phyloP scores from a whole-genome alignment of 2,888 invertebrate species.

The Caenorhabditis macrosperma region DNA sequence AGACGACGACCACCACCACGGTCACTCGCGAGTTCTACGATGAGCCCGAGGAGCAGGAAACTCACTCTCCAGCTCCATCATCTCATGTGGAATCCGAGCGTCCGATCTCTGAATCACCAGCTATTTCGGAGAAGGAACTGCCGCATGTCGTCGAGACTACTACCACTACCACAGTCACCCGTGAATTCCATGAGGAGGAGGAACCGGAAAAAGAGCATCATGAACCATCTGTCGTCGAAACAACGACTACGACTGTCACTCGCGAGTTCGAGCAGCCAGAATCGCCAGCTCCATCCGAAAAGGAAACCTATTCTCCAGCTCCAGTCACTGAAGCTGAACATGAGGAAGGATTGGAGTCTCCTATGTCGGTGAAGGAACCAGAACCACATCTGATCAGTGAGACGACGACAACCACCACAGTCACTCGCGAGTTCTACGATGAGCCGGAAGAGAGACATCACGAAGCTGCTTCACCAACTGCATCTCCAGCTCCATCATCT shows the following conservation, averaged over 20 bases:
- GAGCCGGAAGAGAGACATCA: slow-evolving; percentile 14
- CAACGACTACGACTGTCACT: neutral
- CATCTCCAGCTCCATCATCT: slow-evolving; percentile 15
- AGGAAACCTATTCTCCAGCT: slow-evolving; percentile 1
- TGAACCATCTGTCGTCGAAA: neutral
- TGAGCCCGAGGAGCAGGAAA: slow-evolving; percentile 1
- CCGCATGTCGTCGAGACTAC: slow-evolving; percentile 17
- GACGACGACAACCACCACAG: slow-evolving; percentile 27
- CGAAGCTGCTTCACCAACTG: neutral
- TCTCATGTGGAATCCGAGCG: slow-evolving; percentile 8
- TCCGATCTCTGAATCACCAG: slow-evolving; percentile 18
- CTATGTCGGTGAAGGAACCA: slow-evolving; percentile 10
- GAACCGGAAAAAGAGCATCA: neutral
- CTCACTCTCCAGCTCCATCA: slow-evolving; percentile 4
- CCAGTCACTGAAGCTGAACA: neutral
- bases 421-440: slow-evolving; percentile 35
- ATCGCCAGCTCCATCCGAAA: neutral
- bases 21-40: slow-evolving; percentile 24
- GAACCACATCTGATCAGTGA: slow-evolving; percentile 3
- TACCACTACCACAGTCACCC: slow-evolving; percentile 24
- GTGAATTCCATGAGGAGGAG: slow-evolving; percentile 13
- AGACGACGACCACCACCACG: slow-evolving; percentile 17
- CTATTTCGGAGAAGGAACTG: slow-evolving; percentile 4
- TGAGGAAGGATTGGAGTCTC: neutral
- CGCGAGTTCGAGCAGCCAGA: neutral